Evolutionary conservation across 2,113 vertebrate genomes (phyloP).

Genomic region (Eleginops maclovinus): DNA sequence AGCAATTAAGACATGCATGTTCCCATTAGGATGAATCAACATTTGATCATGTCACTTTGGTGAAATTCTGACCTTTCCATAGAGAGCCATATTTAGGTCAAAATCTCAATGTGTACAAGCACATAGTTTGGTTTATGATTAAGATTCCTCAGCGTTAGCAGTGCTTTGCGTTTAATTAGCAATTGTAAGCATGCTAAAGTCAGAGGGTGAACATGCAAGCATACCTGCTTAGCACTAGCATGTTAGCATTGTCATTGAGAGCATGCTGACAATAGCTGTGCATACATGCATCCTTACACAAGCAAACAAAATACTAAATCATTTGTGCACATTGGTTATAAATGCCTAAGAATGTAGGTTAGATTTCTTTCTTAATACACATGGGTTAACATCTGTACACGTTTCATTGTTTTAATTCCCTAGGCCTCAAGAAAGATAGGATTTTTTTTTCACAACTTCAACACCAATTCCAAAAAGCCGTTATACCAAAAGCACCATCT

Average conservation of each 20-base stretch:
- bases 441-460: neutral
- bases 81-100: neutral
- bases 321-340: neutral
- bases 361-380: neutral
- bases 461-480: neutral
- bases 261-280: neutral
- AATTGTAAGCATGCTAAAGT: neutral
- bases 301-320: too few species aligned
- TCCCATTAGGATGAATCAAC: neutral
- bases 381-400: neutral
- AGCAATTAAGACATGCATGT: neutral
- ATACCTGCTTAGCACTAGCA: too few species aligned
- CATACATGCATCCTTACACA: neutral
- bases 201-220: too few species aligned
- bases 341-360: neutral
- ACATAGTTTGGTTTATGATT: neutral
- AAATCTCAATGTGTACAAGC: too few species aligned
- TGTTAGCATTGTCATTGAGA: neutral
- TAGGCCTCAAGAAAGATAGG: neutral
- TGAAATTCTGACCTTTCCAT: neutral
- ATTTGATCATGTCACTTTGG: neutral
- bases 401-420: neutral
- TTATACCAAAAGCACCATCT: neutral
- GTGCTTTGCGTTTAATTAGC: neutral
- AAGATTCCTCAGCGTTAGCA: neutral